Evolutionary conservation across 2,797 vertebrate species (phyloP).

Genomic region (Alectoris magna): DNA sequence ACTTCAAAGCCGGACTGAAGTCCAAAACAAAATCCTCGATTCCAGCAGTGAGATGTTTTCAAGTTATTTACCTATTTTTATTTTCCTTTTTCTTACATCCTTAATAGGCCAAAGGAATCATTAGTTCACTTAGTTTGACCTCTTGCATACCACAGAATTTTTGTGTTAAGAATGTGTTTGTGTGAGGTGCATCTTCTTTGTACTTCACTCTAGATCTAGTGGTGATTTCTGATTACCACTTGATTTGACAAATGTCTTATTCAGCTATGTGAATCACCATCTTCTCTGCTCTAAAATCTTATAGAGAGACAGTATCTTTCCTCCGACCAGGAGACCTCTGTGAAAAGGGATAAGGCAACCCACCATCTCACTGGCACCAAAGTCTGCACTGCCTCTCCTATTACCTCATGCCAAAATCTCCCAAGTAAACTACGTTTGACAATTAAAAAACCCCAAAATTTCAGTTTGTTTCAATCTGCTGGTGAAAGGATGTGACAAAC

Average conservation of each 20-base stretch:
- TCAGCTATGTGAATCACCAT: not conserved
- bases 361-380: not conserved
- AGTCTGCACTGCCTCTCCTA: not conserved
- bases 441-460: not conserved
- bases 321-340: not conserved
- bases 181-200: not conserved
- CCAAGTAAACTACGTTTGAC: not conserved
- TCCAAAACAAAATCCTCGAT: not conserved
- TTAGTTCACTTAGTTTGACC: accelerated
- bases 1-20: not conserved
- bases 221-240: not conserved
- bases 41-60: not conserved
- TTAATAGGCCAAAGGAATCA: not conserved
- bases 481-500: not conserved
- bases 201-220: not conserved
- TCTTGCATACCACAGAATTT: not conserved
- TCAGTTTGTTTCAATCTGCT: not conserved
- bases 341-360: not conserved
- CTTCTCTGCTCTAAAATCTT: not conserved
- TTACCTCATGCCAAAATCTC: not conserved
- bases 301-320: not conserved
- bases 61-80: not conserved
- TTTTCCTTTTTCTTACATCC: not conserved
- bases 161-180: not conserved
- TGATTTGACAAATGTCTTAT: not conserved